phyloP scores from a whole-genome alignment of 1,140 invertebrate species.

The Zaprionus tsacasi region DNA sequence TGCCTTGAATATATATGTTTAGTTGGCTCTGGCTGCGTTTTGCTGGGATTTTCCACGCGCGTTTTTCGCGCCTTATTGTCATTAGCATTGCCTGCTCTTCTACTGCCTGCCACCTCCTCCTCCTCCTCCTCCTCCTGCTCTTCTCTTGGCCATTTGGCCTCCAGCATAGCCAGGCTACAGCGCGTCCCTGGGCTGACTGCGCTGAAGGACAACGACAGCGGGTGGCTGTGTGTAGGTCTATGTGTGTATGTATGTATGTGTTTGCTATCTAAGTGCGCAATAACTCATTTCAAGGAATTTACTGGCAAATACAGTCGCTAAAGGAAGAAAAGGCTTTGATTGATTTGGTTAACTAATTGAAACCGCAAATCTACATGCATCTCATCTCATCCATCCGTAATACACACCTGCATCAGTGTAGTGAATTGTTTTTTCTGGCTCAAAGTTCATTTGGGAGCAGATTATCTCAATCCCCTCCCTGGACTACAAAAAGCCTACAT shows the following conservation, averaged over 20 bases:
- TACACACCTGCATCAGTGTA: neutral
- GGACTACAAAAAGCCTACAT: conserved; percentile 10
- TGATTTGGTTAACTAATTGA: neutral
- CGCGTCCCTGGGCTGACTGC: conserved; percentile 56
- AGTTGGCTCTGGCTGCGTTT: conserved; percentile 6
- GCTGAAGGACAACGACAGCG: conserved; percentile 60
- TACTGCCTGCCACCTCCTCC: conserved; percentile 1
- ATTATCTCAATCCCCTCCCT: conserved; percentile 20
- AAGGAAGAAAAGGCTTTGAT: conserved; percentile 16
- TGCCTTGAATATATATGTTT: conserved; percentile 18
- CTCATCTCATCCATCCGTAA: neutral
- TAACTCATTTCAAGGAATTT: conserved; percentile 64
- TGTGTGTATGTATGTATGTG: conserved; percentile 15
- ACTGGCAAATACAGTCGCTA: conserved; percentile 50
- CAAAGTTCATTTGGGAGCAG: conserved; percentile 26
- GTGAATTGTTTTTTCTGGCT: conserved; percentile 6
- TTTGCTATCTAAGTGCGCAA: conserved; percentile 60
- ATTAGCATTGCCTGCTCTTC: conserved; percentile 44
- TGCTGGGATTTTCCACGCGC: conserved; percentile 23
- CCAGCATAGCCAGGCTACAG: conserved; percentile 58
- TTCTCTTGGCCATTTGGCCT: conserved; percentile 52
- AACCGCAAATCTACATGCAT: neutral
- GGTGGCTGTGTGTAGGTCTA: neutral
- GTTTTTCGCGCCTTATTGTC: conserved; percentile 66
- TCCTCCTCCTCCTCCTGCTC: conserved; percentile 7